Percentiles rank a stretch among this genome's conserved stretches.
phyloP scores from a whole-genome alignment of 2,797 vertebrate genomes.

The Eleutherodactylus coqui region DNA sequence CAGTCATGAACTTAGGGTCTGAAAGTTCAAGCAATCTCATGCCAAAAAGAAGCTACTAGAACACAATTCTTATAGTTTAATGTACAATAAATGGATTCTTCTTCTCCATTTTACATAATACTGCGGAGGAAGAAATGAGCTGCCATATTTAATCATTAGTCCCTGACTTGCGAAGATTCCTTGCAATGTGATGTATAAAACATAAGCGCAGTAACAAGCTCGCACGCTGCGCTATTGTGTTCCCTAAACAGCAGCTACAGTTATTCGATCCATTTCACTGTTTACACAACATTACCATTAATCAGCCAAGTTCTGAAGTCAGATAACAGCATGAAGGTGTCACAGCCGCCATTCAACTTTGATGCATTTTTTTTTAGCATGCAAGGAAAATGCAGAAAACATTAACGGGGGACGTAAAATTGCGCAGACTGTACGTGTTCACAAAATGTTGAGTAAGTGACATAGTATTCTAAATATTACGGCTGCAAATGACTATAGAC shows the following conservation, averaged over 20 bases:
- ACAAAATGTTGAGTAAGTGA: too few relatives aligned
- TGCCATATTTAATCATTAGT: neutral
- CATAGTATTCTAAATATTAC: neutral
- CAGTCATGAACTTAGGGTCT: neutral
- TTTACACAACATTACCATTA: slow-evolving; percentile 7
- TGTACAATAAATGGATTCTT: neutral
- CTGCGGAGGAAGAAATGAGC: neutral
- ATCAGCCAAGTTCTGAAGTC: neutral
- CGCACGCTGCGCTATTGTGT: neutral
- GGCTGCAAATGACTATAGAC: neutral
- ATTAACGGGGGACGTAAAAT: neutral
- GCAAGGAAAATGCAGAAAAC: neutral
- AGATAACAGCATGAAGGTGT: neutral
- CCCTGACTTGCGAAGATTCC: neutral
- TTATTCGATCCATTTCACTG: neutral
- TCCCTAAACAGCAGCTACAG: slow-evolving; percentile 11
- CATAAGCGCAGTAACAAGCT: neutral
- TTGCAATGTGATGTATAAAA: neutral
- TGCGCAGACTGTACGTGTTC: too few relatives aligned
- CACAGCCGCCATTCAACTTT: slow-evolving; percentile 6
- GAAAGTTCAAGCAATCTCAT: neutral
- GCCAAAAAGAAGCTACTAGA: neutral
- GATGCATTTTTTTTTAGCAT: neutral
- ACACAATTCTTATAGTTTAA: neutral
- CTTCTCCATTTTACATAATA: neutral